Evolutionary conservation across 2,888 invertebrate species (phyloP), one percentile per base, ranked within the genome.

Genomic region (Gymnosoma rotundatum): DNA sequence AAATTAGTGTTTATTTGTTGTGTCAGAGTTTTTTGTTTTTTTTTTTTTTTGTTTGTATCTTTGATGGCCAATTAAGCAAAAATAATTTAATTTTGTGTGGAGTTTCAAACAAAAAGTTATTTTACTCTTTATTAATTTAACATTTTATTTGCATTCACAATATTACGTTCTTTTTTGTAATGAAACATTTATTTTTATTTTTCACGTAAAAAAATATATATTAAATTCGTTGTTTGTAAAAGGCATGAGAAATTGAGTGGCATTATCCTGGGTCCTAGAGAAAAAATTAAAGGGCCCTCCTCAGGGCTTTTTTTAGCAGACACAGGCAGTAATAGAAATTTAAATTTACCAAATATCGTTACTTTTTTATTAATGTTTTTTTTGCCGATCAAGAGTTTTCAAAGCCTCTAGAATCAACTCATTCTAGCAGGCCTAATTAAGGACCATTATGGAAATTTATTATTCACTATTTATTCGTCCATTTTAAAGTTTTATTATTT

Each of bases 21-120:
- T 67, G 20, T 14, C 32, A 48, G 20, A 60, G 74, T 61, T 69
- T 83, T 48, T 83, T 76, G 67, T 63, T n/a, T n/a, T n/a, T n/a
- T n/a, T n/a, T n/a, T n/a, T n/a, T n/a, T n/a, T n/a, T n/a, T n/a
- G n/a, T n/a, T n/a, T n/a, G n/a, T n/a, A n/a, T n/a, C 63, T 83
- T 78, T 78, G 82, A 75, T 72, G 70, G 60, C 70, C 78, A 78
- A 85, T 81, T 82, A 72, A 81, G 70, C 56, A 78, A 78, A 82
- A 85, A 48, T 85, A 78, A 86, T 78, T 79, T 63, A 73, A 86
- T 84, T 74, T 76, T 12, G 14, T 66, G 32, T 25, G 1, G 38
- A 16, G 25, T 52, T 52, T 52, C 32, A 32, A 32, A 32, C 6
- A 32, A 32, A 32, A 45, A 7, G 14, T 45, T 70, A 16, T 76